Conservation (phyloP, 2,888 invertebrate genomes). For the Macrosiphum euphorbiae region DNA sequence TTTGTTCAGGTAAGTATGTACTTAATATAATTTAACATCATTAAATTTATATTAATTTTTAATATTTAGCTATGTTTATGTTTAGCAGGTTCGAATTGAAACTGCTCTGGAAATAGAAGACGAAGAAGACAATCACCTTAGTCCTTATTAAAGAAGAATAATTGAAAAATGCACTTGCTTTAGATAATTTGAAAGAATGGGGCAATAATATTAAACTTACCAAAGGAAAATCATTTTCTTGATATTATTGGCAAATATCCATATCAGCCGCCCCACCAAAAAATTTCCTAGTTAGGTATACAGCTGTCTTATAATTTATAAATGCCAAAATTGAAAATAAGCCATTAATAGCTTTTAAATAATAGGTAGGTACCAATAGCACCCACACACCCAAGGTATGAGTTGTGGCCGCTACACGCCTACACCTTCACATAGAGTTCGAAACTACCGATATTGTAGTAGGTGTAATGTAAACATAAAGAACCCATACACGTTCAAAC, state of each 20-base stretch:
- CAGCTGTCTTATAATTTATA: not conserved
- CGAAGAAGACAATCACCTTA: slow-evolving; percentile 78
- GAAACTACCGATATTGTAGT: not conserved
- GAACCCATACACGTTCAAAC: not conserved
- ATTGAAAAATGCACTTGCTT: slow-evolving; percentile 79
- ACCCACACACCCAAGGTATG: not conserved
- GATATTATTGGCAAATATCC: no score
- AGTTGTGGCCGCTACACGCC: no score
- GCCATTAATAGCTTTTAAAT: not conserved
- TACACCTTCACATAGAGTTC: not conserved
- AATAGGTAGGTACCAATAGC: not conserved
- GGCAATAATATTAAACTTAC: slow-evolving; percentile 74
- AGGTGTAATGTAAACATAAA: not conserved
- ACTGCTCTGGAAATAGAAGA: slow-evolving; percentile 83
- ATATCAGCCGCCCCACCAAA: no score
- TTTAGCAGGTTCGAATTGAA: slow-evolving; percentile 81
- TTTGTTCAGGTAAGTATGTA: not conserved
- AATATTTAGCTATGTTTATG: not conserved
- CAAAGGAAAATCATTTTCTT: slow-evolving; percentile 91
- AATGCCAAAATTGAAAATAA: not conserved
- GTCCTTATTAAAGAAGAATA: slow-evolving; percentile 73
- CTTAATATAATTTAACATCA: slow-evolving; percentile 23
- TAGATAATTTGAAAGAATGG: slow-evolving; percentile 77
- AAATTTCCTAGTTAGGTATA: no score
- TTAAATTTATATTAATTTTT: not conserved